Evolutionary conservation across 2,113 vertebrate genomes (phyloP).

Genomic region (Crypturellus undulatus): DNA sequence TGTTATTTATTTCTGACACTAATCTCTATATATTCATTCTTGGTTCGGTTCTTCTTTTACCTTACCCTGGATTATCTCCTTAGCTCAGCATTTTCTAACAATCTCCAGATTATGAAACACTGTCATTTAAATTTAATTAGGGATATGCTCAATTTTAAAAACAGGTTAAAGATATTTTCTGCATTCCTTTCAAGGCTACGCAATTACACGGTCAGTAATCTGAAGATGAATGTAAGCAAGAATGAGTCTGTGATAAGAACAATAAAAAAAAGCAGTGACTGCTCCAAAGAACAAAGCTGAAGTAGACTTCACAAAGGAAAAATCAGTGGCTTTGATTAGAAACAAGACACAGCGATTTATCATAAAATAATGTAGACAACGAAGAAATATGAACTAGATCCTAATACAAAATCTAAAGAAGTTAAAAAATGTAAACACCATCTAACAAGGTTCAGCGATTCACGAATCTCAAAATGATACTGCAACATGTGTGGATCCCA

Average conservation of each 20-base stretch:
- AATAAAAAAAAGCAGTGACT: not conserved
- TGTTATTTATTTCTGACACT: not conserved
- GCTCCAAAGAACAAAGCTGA: not conserved
- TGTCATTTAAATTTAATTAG: not conserved
- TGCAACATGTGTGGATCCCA: conserved; percentile 2
- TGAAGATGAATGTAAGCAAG: not conserved
- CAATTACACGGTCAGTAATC: not conserved
- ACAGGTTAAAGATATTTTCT: not conserved
- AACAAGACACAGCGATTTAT: not conserved
- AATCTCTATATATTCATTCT: not conserved
- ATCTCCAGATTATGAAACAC: not conserved
- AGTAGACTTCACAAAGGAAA: not conserved
- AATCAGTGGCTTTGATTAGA: not conserved
- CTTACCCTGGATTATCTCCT: not conserved
- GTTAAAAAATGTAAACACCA: not conserved
- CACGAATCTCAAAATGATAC: not conserved
- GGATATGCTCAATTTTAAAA: not conserved
- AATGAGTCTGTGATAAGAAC: not conserved
- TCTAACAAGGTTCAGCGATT: not conserved
- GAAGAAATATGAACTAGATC: not conserved
- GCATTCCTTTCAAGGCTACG: not conserved
- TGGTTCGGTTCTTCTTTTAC: not conserved
- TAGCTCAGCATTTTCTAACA: not conserved
- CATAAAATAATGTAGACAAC: not conserved
- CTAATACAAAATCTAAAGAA: not conserved